These are phyloP conservation scores for Poeciliopsis infans DNA, from an alignment of 2,797 vertebrate species.

Conservation along the genomic window DNA sequence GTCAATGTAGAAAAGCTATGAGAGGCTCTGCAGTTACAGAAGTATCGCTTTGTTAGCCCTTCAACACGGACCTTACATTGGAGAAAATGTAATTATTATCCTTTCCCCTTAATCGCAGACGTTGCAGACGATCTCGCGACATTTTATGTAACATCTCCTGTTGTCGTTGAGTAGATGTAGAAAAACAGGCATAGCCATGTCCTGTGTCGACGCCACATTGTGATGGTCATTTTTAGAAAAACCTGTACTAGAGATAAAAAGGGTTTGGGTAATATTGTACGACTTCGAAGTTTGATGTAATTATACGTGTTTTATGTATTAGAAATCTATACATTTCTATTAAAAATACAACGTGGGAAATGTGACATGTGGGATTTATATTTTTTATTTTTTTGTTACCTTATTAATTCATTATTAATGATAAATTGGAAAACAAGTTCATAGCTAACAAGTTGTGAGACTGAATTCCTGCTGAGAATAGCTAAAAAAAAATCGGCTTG, in stretches of 20 bases:
- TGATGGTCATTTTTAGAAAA: not conserved
- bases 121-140: slow-evolving; percentile 48
- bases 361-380: too few species aligned
- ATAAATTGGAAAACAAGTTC: too few species aligned
- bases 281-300: not conserved
- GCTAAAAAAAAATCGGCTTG: too few species aligned
- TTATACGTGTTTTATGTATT: too few species aligned
- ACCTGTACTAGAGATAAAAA: not conserved
- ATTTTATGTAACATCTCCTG: slow-evolving; percentile 4
- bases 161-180: not conserved
- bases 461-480: too few species aligned
- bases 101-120: not conserved
- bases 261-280: not conserved
- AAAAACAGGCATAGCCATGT: not conserved
- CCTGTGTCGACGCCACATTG: not conserved
- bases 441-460: too few species aligned
- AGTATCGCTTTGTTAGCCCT: not conserved
- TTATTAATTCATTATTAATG: not conserved
- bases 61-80: not conserved
- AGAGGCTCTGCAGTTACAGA: not conserved
- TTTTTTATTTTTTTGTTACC: not conserved
- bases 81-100: not conserved
- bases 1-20: not conserved
- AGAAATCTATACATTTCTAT: too few species aligned
- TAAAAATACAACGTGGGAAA: too few species aligned